A percentile compares a stretch with the other conserved stretches of the same genome.
Evolutionary conservation across 2,113 vertebrate species (phyloP).

Genomic region (Corythaeola cristata): DNA sequence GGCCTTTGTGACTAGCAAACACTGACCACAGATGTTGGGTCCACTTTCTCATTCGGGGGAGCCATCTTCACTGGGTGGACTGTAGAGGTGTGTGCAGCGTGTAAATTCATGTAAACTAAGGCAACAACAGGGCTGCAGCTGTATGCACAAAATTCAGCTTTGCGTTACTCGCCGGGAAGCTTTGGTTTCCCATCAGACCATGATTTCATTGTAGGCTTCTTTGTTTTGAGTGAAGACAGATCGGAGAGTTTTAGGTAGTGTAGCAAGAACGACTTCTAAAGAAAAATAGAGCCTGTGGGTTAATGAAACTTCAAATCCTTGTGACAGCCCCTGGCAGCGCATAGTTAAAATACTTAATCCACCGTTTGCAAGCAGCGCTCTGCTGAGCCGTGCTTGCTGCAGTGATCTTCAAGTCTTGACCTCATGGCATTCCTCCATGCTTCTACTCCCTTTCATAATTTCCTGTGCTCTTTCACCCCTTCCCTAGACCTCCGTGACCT

Average conservation of each 20-base stretch:
- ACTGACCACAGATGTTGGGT: too few species aligned
- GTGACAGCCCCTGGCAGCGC: neutral
- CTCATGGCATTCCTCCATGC: neutral
- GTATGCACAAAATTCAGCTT: neutral
- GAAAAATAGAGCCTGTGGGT: neutral
- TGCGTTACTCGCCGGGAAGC: neutral
- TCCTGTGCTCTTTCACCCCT: neutral
- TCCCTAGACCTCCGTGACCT: neutral
- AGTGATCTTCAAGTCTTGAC: neutral
- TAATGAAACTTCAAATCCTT: neutral
- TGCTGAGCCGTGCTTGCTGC: neutral
- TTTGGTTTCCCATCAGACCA: neutral
- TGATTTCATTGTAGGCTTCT: neutral
- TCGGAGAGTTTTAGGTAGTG: neutral
- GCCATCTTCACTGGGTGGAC: neutral
- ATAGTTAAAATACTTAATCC: neutral
- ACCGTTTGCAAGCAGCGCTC: neutral
- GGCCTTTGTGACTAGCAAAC: neutral
- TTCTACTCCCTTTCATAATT: neutral
- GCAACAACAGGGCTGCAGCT: neutral
- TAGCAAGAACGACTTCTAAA: neutral
- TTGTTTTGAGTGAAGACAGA: neutral
- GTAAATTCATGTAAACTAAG: too few species aligned
- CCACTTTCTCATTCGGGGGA: accelerated
- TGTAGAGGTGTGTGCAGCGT: neutral